phyloP scores from a whole-genome alignment of 2,113 vertebrate genomes.

The Crotalus helleri region DNA sequence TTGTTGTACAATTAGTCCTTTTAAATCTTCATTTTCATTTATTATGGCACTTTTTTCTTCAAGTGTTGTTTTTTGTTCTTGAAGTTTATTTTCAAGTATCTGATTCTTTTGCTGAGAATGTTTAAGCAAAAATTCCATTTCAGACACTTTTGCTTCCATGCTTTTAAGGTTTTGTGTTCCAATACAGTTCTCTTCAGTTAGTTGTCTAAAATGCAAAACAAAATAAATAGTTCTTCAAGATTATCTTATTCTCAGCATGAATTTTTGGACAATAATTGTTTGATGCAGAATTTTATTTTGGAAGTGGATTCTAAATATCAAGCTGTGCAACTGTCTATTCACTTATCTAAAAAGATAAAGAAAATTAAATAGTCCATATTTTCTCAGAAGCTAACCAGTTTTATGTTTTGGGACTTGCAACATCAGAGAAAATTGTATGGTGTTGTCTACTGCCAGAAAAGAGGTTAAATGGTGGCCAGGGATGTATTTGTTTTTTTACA shows the following conservation, averaged over 20 bases:
- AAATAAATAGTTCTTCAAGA: not conserved
- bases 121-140: constrained; percentile 71
- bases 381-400: not conserved
- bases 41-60: constrained; percentile 68
- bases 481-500: not conserved
- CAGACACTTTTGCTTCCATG: constrained; percentile 67
- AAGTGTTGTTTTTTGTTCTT: constrained; percentile 64
- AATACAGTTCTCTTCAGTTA: constrained; percentile 72
- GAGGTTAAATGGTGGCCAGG: not conserved
- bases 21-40: constrained; percentile 78
- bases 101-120: constrained; percentile 66
- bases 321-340: not conserved
- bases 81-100: constrained; percentile 75
- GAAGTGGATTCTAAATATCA: not conserved
- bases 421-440: not conserved
- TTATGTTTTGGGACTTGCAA: not conserved
- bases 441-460: not conserved
- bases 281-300: not conserved
- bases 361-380: not conserved
- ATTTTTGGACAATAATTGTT: not conserved
- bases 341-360: not conserved
- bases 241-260: not conserved
- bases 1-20: constrained; percentile 67
- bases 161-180: constrained; percentile 64
- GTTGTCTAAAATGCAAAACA: constrained; percentile 65